Percentiles rank a stretch among this genome's conserved stretches.
Evolutionary conservation across 2,113 vertebrate species (phyloP).

Genomic region (Ceyx melanurus): DNA sequence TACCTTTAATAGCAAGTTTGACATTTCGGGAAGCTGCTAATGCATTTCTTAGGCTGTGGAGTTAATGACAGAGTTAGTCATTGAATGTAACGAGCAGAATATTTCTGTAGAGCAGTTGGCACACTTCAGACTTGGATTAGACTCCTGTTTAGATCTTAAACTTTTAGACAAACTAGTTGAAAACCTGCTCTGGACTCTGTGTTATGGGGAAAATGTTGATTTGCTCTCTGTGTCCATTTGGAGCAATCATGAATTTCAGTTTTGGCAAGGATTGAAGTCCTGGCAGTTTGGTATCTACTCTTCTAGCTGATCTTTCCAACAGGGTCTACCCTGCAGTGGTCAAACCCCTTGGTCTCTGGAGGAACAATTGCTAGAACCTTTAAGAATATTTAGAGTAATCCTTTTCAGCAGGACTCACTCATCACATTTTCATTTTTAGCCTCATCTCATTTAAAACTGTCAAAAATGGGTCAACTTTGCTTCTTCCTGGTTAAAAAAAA

Average conservation of each 20-base stretch:
- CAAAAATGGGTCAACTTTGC: slow-evolving; percentile 20
- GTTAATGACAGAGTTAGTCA: background rate
- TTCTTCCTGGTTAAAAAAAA: background rate
- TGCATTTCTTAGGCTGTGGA: background rate
- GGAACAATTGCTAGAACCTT: background rate
- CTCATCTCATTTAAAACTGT: slow-evolving; percentile 1
- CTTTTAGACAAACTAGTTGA: background rate
- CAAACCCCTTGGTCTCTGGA: background rate
- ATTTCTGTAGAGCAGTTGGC: background rate
- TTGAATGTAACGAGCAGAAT: background rate
- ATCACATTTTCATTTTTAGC: background rate
- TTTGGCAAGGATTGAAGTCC: background rate
- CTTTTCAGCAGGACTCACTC: background rate
- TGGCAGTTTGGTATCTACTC: background rate
- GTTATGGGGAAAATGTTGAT: background rate
- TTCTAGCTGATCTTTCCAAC: background rate
- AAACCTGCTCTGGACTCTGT: background rate
- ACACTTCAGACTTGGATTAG: background rate
- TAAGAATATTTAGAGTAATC: background rate
- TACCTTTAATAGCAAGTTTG: slow-evolving; percentile 29
- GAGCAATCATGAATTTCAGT: background rate
- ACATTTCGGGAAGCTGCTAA: slow-evolving; percentile 38
- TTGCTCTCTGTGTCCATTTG: background rate
- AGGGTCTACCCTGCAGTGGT: background rate
- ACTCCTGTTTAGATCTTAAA: background rate